phyloP scores from a whole-genome alignment of 2,888 invertebrate species.

The Drosophila birchii region DNA sequence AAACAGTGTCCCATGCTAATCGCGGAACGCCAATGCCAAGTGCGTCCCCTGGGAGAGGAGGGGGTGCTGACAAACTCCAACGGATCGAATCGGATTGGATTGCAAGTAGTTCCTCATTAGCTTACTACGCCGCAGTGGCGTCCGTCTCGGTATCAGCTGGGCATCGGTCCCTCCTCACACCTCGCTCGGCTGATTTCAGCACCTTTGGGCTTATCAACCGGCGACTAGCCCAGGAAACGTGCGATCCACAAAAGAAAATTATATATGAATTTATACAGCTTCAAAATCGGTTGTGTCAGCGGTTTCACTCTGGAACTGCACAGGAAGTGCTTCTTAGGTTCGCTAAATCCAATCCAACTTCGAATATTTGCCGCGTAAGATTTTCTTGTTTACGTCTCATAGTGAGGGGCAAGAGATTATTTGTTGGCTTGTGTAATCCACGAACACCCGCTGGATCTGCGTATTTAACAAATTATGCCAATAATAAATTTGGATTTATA shows the following conservation, averaged over 20 bases:
- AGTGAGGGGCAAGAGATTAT: constrained; percentile 18
- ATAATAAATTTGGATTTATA: constrained; percentile 58
- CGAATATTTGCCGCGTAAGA: constrained; percentile 30
- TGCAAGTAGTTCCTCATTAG: constrained; percentile 8
- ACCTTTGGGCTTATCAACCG: constrained; percentile 31
- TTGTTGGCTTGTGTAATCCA: constrained; percentile 51
- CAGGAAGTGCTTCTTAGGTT: constrained; percentile 43
- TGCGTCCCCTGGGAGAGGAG: constrained; percentile 5
- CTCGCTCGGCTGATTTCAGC: constrained; percentile 13
- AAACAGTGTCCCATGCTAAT: constrained; percentile 32
- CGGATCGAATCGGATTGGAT: constrained; percentile 4
- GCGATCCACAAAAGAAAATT: constrained; percentile 1
- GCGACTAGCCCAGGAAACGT: constrained; percentile 2
- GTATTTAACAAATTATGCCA: constrained; percentile 51
- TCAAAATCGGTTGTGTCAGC: constrained; percentile 3
- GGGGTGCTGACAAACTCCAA: constrained; percentile 4
- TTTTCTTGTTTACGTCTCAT: constrained; percentile 16
- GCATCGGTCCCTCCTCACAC: constrained; percentile 22
- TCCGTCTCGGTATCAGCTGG: constrained; percentile 24
- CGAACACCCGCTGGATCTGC: constrained; percentile 43
- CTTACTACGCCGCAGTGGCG: constrained; percentile 27
- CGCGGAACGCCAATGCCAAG: constrained; percentile 44
- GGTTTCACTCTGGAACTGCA: constrained; percentile 1
- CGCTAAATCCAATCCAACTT: constrained; percentile 2
- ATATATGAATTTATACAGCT: background rate